A percentile compares a stretch with the other conserved stretches of the same genome.
These are phyloP conservation scores for Athalia circularis DNA, from an alignment of 2,888 invertebrate species.

Conservation along the genomic window DNA sequence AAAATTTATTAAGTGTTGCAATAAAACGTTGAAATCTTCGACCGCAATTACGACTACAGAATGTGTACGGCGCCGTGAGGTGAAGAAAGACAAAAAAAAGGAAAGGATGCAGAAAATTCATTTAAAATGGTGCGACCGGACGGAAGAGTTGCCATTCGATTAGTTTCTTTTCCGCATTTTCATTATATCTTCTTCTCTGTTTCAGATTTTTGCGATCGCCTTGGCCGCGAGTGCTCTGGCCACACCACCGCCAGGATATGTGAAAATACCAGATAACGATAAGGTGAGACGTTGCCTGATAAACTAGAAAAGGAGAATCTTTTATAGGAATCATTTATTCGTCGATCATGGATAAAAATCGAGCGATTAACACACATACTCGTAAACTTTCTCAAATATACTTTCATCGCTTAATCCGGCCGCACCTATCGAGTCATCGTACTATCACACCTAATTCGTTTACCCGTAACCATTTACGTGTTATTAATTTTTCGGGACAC, in stretches of 20 bases:
- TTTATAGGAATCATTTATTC: too few species aligned
- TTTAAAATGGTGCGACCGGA: too few species aligned
- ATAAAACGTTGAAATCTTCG: neutral
- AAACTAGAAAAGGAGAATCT: constrained; percentile 28
- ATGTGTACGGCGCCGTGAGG: neutral
- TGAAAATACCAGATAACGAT: constrained; percentile 70
- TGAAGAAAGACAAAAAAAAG: neutral
- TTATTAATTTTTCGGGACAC: neutral
- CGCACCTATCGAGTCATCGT: neutral
- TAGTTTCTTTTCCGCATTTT: too few species aligned
- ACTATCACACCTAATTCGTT: too few species aligned
- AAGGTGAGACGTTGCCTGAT: constrained; percentile 65
- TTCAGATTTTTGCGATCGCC: constrained; percentile 69
- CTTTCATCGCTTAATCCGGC: neutral
- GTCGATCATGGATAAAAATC: too few species aligned
- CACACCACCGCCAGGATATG: constrained; percentile 72
- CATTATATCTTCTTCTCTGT: constrained; percentile 54
- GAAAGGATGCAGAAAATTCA: too few species aligned
- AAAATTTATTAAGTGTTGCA: constrained; percentile 46
- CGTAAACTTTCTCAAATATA: neutral
- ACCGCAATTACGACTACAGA: neutral
- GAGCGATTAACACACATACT: constrained; percentile 24
- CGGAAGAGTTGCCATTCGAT: too few species aligned
- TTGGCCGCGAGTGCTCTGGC: constrained; percentile 66
- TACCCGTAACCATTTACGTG: neutral